Conservation (phyloP, 2,888 invertebrate genomes). For the Ennomos fuscantarius region DNA sequence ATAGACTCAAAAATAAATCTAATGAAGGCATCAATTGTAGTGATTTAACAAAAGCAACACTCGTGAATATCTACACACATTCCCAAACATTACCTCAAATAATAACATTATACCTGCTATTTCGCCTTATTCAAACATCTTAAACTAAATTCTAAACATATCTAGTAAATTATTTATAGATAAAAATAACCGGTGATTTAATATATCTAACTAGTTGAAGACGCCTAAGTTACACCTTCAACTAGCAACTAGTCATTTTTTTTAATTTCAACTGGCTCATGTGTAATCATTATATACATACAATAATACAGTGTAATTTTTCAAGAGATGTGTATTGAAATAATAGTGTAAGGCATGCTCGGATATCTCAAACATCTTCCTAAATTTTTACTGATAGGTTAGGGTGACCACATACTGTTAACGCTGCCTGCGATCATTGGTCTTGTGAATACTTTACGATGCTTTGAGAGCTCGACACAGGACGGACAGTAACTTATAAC, state of each 20-base stretch:
- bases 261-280: slow-evolving; percentile 55
- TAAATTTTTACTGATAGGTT: slow-evolving; percentile 8
- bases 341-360: slow-evolving; percentile 42
- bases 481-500: no score
- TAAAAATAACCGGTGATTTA: slow-evolving; percentile 26
- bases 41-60: slow-evolving; percentile 65
- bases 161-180: slow-evolving; percentile 57
- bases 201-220: slow-evolving; percentile 16
- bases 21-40: slow-evolving; percentile 75
- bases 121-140: slow-evolving; percentile 64
- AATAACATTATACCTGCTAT: slow-evolving; percentile 66
- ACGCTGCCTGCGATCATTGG: no score
- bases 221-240: slow-evolving; percentile 30
- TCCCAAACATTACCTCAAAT: slow-evolving; percentile 69
- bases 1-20: slow-evolving; percentile 54
- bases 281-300: slow-evolving; percentile 78
- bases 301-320: slow-evolving; percentile 58
- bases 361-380: slow-evolving; percentile 20
- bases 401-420: slow-evolving; percentile 1
- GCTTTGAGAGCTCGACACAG: no score
- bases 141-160: slow-evolving; percentile 64
- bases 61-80: slow-evolving; percentile 64
- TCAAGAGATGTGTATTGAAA: slow-evolving; percentile 39
- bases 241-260: slow-evolving; percentile 3
- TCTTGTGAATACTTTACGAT: no score